Conservation (phyloP, 2,113 vertebrate genomes). For the Lagopus muta region DNA sequence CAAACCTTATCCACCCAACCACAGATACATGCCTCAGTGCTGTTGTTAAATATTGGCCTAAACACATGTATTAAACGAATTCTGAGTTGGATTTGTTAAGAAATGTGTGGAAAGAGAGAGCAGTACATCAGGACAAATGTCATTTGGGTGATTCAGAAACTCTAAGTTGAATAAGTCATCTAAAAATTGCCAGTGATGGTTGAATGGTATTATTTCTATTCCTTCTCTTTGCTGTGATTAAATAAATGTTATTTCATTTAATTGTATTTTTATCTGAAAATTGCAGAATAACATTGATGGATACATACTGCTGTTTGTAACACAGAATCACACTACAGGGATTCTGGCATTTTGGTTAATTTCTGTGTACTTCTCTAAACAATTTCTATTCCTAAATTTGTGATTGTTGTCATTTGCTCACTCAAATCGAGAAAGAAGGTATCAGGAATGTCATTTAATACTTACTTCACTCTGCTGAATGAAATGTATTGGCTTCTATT, state of each 20-base stretch:
- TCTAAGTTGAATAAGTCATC: not conserved
- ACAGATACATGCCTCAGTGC: not conserved
- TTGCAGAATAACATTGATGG: conserved; percentile 14
- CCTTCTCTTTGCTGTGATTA: conserved; percentile 13
- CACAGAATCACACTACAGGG: not conserved
- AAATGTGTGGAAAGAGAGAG: not conserved
- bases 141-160: not conserved
- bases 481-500: conserved; percentile 14
- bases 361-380: conserved; percentile 9
- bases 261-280: conserved; percentile 50
- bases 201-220: conserved; percentile 13
- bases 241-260: conserved; percentile 7
- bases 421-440: not conserved
- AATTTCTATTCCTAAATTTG: conserved; percentile 35
- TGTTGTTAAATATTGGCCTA: not conserved
- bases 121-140: not conserved
- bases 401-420: conserved; percentile 52
- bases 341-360: conserved; percentile 42
- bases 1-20: not conserved
- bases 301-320: conserved; percentile 45
- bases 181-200: conserved; percentile 23
- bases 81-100: not conserved
- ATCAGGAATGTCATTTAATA: conserved; percentile 37
- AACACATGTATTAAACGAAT: not conserved
- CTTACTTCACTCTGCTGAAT: conserved; percentile 24